phyloP scores from a whole-genome alignment of 2,113 vertebrate genomes.

The Cryptomyrus ogoouensis region DNA sequence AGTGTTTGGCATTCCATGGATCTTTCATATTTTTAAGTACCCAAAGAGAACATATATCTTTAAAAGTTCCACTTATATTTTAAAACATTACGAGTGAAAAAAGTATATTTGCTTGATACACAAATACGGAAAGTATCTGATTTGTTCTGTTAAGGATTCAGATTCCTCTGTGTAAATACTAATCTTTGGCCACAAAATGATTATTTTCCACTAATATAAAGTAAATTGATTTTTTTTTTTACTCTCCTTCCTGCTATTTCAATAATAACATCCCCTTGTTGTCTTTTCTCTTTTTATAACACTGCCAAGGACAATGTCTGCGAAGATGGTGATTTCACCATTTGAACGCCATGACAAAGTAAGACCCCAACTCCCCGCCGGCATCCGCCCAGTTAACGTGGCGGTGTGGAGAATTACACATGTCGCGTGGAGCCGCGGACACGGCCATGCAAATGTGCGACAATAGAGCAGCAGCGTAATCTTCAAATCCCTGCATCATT shows the following conservation, averaged over 20 bases:
- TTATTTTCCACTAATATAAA: neutral
- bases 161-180: neutral
- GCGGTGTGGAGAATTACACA: neutral
- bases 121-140: neutral
- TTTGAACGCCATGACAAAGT: neutral
- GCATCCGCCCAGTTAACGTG: neutral
- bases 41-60: neutral
- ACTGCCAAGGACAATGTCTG: neutral
- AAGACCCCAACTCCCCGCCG: neutral
- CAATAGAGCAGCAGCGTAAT: neutral
- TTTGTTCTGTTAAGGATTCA: neutral
- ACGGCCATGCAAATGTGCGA: neutral
- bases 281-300: neutral
- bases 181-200: neutral
- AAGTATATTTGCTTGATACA: neutral
- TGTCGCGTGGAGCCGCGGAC: neutral
- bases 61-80: neutral
- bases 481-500: conserved; percentile 14
- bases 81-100: neutral
- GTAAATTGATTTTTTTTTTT: neutral
- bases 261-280: neutral
- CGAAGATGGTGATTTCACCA: neutral
- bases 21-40: neutral
- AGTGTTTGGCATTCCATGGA: neutral
- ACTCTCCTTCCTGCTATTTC: neutral